These are phyloP conservation scores for Sclerodermus sp. DNA, from an alignment of 2,888 invertebrate genomes.

Conservation along the genomic window DNA sequence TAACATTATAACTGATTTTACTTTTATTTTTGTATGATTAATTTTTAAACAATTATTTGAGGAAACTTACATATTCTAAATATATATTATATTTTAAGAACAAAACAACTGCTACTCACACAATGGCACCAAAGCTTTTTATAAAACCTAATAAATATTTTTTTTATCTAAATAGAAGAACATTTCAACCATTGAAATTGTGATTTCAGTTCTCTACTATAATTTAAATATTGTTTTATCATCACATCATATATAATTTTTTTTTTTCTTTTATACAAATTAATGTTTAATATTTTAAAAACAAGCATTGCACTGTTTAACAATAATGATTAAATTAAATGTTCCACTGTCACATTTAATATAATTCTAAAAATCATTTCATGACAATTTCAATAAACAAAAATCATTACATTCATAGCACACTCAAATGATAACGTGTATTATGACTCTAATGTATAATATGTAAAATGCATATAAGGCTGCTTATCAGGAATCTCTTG, in stretches of 20 bases:
- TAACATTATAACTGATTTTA: conserved; percentile 28
- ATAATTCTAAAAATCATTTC: too few species aligned
- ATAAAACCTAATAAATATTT: too few species aligned
- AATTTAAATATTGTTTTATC: too few species aligned
- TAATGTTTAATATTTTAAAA: neutral
- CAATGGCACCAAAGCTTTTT: too few species aligned
- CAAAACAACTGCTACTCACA: neutral
- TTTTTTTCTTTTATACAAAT: neutral
- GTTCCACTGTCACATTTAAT: too few species aligned
- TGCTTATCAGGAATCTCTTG: too few species aligned
- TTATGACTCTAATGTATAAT: neutral
- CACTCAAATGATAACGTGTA: neutral
- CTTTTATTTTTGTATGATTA: conserved; percentile 31
- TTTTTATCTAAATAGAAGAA: too few species aligned
- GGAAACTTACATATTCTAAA: conserved; percentile 56
- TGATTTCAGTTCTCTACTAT: too few species aligned
- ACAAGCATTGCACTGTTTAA: neutral
- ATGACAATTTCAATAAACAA: too few species aligned
- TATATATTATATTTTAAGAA: neutral
- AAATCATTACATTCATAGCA: too few species aligned
- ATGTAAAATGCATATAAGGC: conserved; percentile 6
- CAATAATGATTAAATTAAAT: neutral
- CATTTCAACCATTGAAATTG: too few species aligned
- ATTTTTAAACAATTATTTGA: conserved; percentile 37
- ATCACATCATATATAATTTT: too few species aligned